Conservation (phyloP, 2,797 vertebrate species). For the Sparus aurata region DNA sequence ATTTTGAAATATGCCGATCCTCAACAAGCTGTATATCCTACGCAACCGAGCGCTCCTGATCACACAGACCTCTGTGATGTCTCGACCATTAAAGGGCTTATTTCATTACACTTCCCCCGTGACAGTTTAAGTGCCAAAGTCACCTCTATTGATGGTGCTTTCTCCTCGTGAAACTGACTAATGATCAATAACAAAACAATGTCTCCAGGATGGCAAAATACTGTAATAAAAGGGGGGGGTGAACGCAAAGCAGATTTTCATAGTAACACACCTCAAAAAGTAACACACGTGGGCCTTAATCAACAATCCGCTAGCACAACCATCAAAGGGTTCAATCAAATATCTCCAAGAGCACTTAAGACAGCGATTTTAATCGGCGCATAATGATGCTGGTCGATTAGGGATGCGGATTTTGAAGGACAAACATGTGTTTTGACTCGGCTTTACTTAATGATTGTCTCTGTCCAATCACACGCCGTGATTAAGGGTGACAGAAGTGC, state of each 20-base stretch:
- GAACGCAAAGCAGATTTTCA: slow-evolving; percentile 37
- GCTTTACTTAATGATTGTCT: slow-evolving; percentile 76
- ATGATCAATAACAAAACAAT: slow-evolving; percentile 74
- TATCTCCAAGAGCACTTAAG: slow-evolving; percentile 79
- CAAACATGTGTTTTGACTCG: slow-evolving; percentile 80
- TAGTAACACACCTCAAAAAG: slow-evolving; percentile 51
- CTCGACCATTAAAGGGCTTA: slow-evolving; percentile 65
- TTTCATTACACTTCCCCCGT: slow-evolving; percentile 66
- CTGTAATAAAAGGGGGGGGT: slow-evolving; percentile 40
- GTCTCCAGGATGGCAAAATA: slow-evolving; percentile 66
- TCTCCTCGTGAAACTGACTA: slow-evolving; percentile 62
- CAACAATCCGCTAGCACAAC: slow-evolving; percentile 43
- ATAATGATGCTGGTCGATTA: slow-evolving; percentile 78
- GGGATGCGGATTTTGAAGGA: slow-evolving; percentile 75
- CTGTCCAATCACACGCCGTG: slow-evolving; percentile 69
- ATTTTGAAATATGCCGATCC: slow-evolving; percentile 61
- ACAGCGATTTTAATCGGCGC: slow-evolving; percentile 71
- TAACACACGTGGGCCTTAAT: slow-evolving; percentile 38
- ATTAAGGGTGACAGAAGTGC: slow-evolving; percentile 71
- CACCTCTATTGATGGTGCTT: slow-evolving; percentile 63
- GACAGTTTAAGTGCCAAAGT: slow-evolving; percentile 77
- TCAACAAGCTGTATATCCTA: slow-evolving; percentile 47
- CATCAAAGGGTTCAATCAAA: slow-evolving; percentile 66
- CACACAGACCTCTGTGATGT: slow-evolving; percentile 39
- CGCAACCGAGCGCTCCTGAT: slow-evolving; percentile 14